Base-by-base conservation (phyloP, 1,140 invertebrate genomes). In the Teleogryllus occipitalis region DNA sequence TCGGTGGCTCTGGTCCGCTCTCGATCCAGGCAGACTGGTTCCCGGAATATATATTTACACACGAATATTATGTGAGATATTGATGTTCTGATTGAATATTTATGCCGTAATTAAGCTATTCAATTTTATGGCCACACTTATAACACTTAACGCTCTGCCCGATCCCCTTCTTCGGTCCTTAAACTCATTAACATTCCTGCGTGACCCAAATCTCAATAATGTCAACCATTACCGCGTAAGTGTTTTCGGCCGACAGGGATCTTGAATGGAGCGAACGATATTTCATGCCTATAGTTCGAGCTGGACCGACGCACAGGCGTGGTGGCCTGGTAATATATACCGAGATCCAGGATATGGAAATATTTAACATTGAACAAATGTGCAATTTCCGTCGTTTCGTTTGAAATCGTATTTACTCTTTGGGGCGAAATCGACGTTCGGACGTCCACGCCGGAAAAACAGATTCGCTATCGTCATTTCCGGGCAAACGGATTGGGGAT, bases 71-170 rank as follows among this genome's bases (percentile, higher is more conserved):
- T 65, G 54, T 65, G 54, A 65, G 54, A 65, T 65, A 65, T 65
- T 65, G 54, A 65, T 65, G 54, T 65, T 65, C 54, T 65, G 54
- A 65, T 65, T 65, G 54, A 65, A 65, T 65, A 65, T 65, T 65
- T 65, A 65, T 65, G 54, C 54, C 54, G 54, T 65, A 65, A 65
- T 65, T 65, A 65, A 65, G 54, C 54, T 65, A 65, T 65, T 65
- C 54, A 65, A 65, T 65, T 65, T 65, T 65, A 65, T 65, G 54
- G 54, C 10, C 54, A 65, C 54, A 65, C 54, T 65, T 65, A 65
- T 65, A 65, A 65, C 54, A 65, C 54, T 65, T 65, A 65, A 65
- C 18, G 54, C 54, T 65, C 54, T 14, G 54, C 54, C 54, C 18
- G 54, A 65, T 3, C 10, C 54, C 54, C 54, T 65, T 65, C 54